Conservation (phyloP, 2,113 vertebrate species). For the Perognathus longimembris region DNA sequence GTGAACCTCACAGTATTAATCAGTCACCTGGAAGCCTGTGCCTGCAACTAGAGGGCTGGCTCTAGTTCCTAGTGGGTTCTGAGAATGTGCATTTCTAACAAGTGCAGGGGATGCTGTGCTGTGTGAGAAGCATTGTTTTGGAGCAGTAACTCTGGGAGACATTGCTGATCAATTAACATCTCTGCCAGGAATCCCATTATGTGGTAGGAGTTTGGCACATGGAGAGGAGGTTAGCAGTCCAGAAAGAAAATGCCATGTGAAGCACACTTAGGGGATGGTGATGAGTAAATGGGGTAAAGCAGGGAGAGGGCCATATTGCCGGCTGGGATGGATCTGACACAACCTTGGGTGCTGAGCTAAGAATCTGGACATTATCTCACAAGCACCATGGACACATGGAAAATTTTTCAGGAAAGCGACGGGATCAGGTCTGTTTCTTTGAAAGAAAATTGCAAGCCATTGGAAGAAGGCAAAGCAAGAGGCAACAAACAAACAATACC, state of each 20-base stretch:
- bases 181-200: neutral
- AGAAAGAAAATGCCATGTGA: neutral
- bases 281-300: neutral
- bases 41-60: neutral
- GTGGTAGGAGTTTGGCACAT: neutral
- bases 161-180: neutral
- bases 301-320: neutral
- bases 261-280: neutral
- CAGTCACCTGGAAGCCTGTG: too few relatives aligned
- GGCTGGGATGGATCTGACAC: neutral
- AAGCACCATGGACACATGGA: neutral
- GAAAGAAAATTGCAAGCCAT: neutral
- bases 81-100: neutral
- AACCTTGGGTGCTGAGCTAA: neutral
- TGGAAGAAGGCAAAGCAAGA: conserved; percentile 30
- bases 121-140: neutral
- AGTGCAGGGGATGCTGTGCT: neutral
- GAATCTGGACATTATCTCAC: neutral
- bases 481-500: neutral
- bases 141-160: too few relatives aligned
- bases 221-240: neutral
- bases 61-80: neutral
- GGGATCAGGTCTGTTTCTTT: neutral
- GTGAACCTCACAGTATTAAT: too few relatives aligned
- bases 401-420: neutral